These are phyloP conservation scores for Danio albolineatus DNA, from an alignment of 2,797 vertebrate genomes.

Conservation along the genomic window DNA sequence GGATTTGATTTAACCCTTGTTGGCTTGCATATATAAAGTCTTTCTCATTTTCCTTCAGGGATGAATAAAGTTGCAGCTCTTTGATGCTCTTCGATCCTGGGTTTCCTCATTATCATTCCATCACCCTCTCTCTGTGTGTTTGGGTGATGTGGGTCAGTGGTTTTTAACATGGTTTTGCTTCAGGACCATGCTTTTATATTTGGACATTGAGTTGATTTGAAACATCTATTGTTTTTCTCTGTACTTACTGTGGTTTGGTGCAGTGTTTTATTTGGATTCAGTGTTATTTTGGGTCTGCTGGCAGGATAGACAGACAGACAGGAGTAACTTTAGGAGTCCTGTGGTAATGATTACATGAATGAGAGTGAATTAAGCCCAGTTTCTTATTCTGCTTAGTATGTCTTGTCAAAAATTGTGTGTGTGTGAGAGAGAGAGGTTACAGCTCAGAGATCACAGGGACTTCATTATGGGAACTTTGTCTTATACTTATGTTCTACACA, in stretches of 20 bases:
- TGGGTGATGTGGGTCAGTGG: constrained; percentile 6
- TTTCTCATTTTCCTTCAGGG: constrained; percentile 17
- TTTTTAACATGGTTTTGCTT: constrained; percentile 15
- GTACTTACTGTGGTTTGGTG: not conserved
- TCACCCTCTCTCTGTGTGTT: constrained; percentile 21
- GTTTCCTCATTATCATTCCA: constrained; percentile 44
- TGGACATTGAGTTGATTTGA: not conserved
- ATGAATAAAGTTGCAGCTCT: constrained; percentile 17
- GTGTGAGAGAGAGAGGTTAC: constrained; percentile 10
- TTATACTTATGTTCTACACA: constrained; percentile 17
- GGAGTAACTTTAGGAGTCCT: not conserved
- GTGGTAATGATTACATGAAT: constrained; percentile 32
- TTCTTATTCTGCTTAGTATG: constrained; percentile 22
- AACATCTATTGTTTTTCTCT: not conserved
- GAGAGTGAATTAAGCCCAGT: not conserved
- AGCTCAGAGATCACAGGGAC: constrained; percentile 46
- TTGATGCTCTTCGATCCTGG: constrained; percentile 8
- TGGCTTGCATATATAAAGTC: constrained; percentile 20
- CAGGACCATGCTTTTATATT: not conserved
- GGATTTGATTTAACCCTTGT: constrained; percentile 16
- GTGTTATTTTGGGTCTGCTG: not conserved
- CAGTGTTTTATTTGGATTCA: not conserved
- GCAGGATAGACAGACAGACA: not conserved
- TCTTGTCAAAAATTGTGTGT: constrained; percentile 3
- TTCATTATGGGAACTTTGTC: constrained; percentile 44